Base-by-base conservation (phyloP, 30 jellyfish, hydroid and myxozoan species). In the Phacellophora camtschatica region DNA sequence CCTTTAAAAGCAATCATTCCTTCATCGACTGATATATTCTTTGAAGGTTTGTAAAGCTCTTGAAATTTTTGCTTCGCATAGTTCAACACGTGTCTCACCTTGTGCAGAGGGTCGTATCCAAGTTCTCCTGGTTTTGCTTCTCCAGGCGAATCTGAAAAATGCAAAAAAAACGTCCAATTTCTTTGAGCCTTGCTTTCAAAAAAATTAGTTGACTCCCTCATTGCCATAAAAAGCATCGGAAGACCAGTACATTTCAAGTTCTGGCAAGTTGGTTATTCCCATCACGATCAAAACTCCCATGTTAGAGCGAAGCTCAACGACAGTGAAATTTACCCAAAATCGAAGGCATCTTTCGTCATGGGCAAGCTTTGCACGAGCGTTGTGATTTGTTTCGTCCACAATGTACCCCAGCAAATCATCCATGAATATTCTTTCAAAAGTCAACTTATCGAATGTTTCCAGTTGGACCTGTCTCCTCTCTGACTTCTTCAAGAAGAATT, bases 1-100 rank as follows among this genome's bases (percentile, higher is more conserved):
- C 68, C 81, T 75, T 57, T 55, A 54, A 12, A 54, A 13, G 73
- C 82, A 54, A 75, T 42, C 82, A 75, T 75, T 41, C 49, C 42
- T 36, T 75, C 88, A 28, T 75, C 88, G 15, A 49, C 53, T 16
- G 79, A 56, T 35, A 54, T 22, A 55, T 75, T 59, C 29, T 35
- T 75, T 36, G 23, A 45, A n/a, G 66, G 82, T 9, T 10, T 24
- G 24, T 20, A 58, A 20, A 61, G 25, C 18, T 56, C 22, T 30
- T 20, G 9, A 46, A 57, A 75, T 19, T 30, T 56, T 27, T 59
- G 41, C 31, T 22, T 9, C 20, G 43, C 18, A 54, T 16, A 36
- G 32, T 75, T 68, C 1, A 75, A 28, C 35, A 75, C 22, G 39
- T 35, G 79, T 3, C 88, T 33, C 11, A 75, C 68, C 25, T 75